Evolutionary conservation across 2,797 vertebrate species (phyloP).

Genomic region (Uromys caudimaculatus): DNA sequence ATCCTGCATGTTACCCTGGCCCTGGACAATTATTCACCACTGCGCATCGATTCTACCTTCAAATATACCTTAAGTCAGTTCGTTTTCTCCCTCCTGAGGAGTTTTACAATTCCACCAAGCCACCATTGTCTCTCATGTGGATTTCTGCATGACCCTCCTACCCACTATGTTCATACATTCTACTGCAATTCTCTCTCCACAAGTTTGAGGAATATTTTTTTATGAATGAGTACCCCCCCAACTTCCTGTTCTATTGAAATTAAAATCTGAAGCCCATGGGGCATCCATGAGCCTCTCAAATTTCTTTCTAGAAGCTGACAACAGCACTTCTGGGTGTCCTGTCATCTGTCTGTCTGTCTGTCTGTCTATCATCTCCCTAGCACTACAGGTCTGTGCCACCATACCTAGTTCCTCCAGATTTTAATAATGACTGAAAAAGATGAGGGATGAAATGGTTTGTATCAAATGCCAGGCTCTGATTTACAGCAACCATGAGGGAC

Average conservation of each 20-base stretch:
- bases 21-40: not conserved
- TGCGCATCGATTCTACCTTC: not conserved
- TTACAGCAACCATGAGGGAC: not conserved
- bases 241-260: not conserved
- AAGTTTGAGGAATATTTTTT: not conserved
- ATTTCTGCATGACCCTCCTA: not conserved
- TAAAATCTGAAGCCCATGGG: not conserved
- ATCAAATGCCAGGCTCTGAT: not conserved
- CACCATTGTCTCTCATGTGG: not conserved
- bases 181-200: not conserved
- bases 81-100: not conserved
- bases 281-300: not conserved
- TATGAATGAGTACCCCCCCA: not conserved
- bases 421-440: slow-evolving; percentile 20
- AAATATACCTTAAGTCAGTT: not conserved
- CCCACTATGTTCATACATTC: not conserved
- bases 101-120: too few species aligned
- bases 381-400: not conserved
- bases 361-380: not conserved
- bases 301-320: not conserved
- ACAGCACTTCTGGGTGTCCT: too few species aligned
- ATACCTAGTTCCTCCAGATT: not conserved
- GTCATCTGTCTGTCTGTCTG: not conserved
- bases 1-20: not conserved
- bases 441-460: not conserved